These are phyloP conservation scores for Antheraea assamensis DNA, from an alignment of 2,888 invertebrate species.

Conservation along the genomic window DNA sequence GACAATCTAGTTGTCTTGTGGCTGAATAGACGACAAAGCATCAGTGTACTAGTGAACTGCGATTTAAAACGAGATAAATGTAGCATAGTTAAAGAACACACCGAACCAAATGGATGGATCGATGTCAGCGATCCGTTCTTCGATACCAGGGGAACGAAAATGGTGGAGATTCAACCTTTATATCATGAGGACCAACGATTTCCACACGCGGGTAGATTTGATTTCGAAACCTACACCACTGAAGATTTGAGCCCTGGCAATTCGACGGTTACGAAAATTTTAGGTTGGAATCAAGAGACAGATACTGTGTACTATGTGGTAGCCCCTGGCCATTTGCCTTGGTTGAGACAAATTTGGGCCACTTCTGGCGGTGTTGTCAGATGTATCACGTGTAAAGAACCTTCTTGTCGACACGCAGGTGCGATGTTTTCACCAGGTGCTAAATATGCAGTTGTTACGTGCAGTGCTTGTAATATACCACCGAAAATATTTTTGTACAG, in stretches of 20 bases:
- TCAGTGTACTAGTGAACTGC: constrained; percentile 84
- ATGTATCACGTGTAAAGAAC: constrained; percentile 84
- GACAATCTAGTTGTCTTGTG: constrained; percentile 87
- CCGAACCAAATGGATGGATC: constrained; percentile 87
- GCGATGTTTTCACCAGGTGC: constrained; percentile 78
- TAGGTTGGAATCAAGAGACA: constrained; percentile 83
- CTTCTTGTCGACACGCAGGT: constrained; percentile 85
- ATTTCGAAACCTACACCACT: constrained; percentile 53
- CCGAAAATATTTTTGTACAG: constrained; percentile 74
- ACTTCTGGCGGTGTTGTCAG: constrained; percentile 80
- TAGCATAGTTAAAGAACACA: constrained; percentile 63
- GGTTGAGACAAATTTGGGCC: constrained; percentile 86
- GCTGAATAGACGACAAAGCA: constrained; percentile 93
- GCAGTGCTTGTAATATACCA: constrained; percentile 61
- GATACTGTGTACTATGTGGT: constrained; percentile 86
- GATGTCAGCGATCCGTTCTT: constrained; percentile 81
- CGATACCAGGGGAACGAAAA: constrained; percentile 65
- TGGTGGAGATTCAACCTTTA: constrained; percentile 69
- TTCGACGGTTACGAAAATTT: constrained; percentile 82
- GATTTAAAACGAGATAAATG: constrained; percentile 66
- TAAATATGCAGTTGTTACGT: constrained; percentile 60
- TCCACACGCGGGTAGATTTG: constrained; percentile 64
- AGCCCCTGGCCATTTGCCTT: constrained; percentile 84
- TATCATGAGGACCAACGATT: constrained; percentile 67
- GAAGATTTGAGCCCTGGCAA: constrained; percentile 81